Evolutionary conservation across 2,888 invertebrate genomes (phyloP).

Genomic region (Drosophila fulvimacula): DNA sequence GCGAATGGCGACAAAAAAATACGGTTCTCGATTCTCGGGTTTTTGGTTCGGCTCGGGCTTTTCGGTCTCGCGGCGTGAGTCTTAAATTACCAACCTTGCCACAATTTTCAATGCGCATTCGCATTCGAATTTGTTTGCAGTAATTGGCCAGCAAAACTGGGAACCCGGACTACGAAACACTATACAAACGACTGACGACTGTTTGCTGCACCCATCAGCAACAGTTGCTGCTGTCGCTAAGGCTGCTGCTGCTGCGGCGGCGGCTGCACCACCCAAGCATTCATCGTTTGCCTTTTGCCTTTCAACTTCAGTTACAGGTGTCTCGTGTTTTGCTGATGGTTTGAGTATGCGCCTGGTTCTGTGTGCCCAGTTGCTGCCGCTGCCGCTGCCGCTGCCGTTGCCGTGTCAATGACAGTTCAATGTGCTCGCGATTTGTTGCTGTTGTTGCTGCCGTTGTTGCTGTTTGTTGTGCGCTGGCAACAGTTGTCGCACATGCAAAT

Average conservation of each 20-base stretch:
- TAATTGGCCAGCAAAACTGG: slow-evolving; percentile 77
- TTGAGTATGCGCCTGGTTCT: slow-evolving; percentile 38
- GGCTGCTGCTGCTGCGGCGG: slow-evolving; percentile 17
- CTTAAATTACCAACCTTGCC: slow-evolving; percentile 81
- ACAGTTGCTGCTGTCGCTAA: slow-evolving; percentile 16
- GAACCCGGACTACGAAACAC: slow-evolving; percentile 28
- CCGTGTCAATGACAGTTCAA: slow-evolving; percentile 84
- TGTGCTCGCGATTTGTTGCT: slow-evolving; percentile 75
- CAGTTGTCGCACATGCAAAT: slow-evolving; percentile 81
- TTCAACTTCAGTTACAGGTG: slow-evolving; percentile 75
- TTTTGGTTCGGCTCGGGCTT: slow-evolving; percentile 4
- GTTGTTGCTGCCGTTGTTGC: slow-evolving; percentile 53
- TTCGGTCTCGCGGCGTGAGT: slow-evolving; percentile 67
- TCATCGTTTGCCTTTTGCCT: slow-evolving; percentile 72
- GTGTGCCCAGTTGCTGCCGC: slow-evolving; percentile 54
- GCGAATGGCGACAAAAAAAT: slow-evolving; percentile 63
- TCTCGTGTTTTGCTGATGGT: slow-evolving; percentile 49
- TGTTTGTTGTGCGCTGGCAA: slow-evolving; percentile 60
- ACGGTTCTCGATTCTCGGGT: slow-evolving; percentile 46
- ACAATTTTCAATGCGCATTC: slow-evolving; percentile 81
- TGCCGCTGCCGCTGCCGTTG: slow-evolving; percentile 55
- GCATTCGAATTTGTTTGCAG: slow-evolving; percentile 79
- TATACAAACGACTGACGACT: slow-evolving; percentile 30
- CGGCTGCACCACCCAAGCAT: slow-evolving; percentile 53
- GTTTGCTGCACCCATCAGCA: slow-evolving; percentile 61